These are phyloP conservation scores for Leistus spinibarbis DNA, from an alignment of 2,888 invertebrate species.

Conservation along the genomic window DNA sequence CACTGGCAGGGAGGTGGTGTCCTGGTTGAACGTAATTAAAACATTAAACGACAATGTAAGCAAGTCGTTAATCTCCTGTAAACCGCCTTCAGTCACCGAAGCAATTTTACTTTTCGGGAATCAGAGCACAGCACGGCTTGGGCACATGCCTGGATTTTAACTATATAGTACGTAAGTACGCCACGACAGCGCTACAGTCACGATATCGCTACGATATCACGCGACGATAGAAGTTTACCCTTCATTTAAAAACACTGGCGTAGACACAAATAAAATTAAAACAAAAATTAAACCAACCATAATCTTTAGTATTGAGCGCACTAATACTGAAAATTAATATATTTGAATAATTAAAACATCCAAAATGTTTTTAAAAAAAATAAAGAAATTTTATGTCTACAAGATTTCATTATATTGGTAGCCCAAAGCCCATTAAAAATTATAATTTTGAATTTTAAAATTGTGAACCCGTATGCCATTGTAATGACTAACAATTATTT, in stretches of 20 bases:
- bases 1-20: neutral
- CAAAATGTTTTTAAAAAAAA: no score
- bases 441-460: no score
- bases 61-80: constrained; percentile 38
- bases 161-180: neutral
- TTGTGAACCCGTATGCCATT: no score
- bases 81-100: constrained; percentile 14
- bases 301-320: no score
- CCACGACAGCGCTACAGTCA: neutral
- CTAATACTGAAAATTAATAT: no score
- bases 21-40: constrained; percentile 28
- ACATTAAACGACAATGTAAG: constrained; percentile 40
- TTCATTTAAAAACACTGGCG: neutral
- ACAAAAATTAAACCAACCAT: no score
- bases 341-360: no score
- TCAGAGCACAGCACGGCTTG: neutral
- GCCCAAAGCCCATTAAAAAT: no score
- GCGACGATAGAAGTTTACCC: neutral
- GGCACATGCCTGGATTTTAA: neutral
- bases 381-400: no score
- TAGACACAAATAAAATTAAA: neutral
- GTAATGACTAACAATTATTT: no score
- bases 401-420: no score
- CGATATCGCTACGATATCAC: neutral
- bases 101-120: constrained; percentile 32